These are phyloP conservation scores for Okamejei kenojei DNA, from an alignment of 2,797 vertebrate genomes.

Conservation along the genomic window DNA sequence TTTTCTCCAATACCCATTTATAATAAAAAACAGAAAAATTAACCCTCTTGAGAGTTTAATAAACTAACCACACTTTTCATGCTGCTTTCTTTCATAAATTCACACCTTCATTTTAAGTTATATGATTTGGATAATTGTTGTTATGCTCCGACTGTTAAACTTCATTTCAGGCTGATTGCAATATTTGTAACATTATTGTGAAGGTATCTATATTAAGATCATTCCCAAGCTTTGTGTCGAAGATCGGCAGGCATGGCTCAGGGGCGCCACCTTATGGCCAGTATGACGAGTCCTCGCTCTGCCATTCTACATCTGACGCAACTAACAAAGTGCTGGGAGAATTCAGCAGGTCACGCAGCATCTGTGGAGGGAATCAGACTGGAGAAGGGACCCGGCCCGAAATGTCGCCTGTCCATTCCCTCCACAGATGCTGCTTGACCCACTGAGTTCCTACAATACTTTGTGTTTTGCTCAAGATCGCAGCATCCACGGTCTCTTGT, in stretches of 20 bases:
- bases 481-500: too few relatives aligned
- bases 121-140: not conserved
- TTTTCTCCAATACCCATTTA: not conserved
- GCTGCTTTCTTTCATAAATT: not conserved
- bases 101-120: not conserved
- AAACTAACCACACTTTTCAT: not conserved
- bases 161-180: not conserved
- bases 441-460: too few relatives aligned
- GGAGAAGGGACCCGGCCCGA: too few relatives aligned
- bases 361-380: too few relatives aligned
- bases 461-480: too few relatives aligned
- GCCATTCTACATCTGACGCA: not conserved
- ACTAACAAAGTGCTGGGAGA: too few relatives aligned
- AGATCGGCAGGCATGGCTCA: not conserved
- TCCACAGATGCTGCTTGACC: too few relatives aligned
- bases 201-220: not conserved
- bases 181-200: not conserved
- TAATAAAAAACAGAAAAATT: not conserved
- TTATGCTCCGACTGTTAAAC: not conserved
- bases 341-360: too few relatives aligned
- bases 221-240: not conserved
- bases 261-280: slow-evolving; percentile 9
- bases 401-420: too few relatives aligned
- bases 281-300: not conserved
- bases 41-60: not conserved